These are phyloP conservation scores for Sylvietta virens DNA, from an alignment of 2,113 vertebrate species.

Conservation along the genomic window DNA sequence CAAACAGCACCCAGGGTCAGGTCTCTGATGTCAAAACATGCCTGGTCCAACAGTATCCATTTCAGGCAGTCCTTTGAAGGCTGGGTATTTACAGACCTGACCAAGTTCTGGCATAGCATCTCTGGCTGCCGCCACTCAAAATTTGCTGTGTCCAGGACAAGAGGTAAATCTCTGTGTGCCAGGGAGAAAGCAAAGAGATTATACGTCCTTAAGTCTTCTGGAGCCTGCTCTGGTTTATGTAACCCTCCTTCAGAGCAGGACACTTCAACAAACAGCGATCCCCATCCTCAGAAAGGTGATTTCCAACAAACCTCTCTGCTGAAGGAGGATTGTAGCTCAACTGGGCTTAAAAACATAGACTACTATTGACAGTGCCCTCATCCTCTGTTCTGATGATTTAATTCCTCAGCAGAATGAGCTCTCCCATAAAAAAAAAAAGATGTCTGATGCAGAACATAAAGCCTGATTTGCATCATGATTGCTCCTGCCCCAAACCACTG, in stretches of 20 bases:
- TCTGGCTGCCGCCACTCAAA: not conserved
- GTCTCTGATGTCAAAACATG: not conserved
- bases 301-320: not conserved
- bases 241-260: not conserved
- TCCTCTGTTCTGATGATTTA: not conserved
- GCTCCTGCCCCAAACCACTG: not conserved
- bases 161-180: not conserved
- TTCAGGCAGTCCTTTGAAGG: not conserved
- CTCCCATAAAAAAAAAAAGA: not conserved
- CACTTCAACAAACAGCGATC: not conserved
- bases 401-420: not conserved
- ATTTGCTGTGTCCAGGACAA: not conserved
- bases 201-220: not conserved
- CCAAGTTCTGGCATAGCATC: not conserved
- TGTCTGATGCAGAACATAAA: not conserved
- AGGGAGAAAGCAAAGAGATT: not conserved
- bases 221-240: not conserved
- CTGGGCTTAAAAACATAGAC: not conserved
- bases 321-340: not conserved
- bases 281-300: not conserved
- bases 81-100: not conserved
- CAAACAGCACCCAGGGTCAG: constrained; percentile 5
- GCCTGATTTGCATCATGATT: not conserved
- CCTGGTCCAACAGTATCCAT: not conserved
- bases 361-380: not conserved